Evolutionary conservation across 2,888 invertebrate species (phyloP), one percentile per base, ranked within the genome.

Genomic region (Trichopria drosophilae): DNA sequence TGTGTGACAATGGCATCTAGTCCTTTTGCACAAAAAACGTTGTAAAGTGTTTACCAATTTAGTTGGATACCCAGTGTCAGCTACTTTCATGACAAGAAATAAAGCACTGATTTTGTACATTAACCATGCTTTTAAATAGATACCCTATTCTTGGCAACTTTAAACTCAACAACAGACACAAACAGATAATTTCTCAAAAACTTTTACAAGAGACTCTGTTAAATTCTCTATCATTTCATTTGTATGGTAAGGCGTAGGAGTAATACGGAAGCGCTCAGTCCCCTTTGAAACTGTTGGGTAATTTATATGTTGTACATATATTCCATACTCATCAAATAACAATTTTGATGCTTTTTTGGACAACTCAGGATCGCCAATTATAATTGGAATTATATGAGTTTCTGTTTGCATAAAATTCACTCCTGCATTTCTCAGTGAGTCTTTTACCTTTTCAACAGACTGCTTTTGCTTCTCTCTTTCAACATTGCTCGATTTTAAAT

Each of bases 261-360:
- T 94, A 66, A 95, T 82, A 40, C 95, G 81, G 47, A 95, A 80
- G 60, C 93, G 87, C 74, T 95, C 94, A 71, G 89, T 82, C 0
- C 94, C 94, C 55, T 87, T 82, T 2, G 91, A 86, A 3, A 95
- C 94, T 0, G 94, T 95, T 5, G 94, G 94, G 75, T 92, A 92
- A 77, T 95, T 95, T 64, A 95, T 95, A 13, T 94, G 88, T 77
- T 94, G 94, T 41, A 94, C 88, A 68, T 95, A 95, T 71, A 94
- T 93, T 0, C 90, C 89, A 68, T 83, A 84, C 53, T 87, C 80
- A 65, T 82, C 81, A 77, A 95, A 81, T 29, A 95, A 80, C 39
- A 86, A 81, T 72, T 93, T 90, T 1, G 91, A 91, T 42, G 93
- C 83, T 61, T 83, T 80, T 2, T 85, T 84, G 64, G 88, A 87